Evolutionary conservation across 2,888 invertebrate species (phyloP), one percentile per base, ranked within the genome.

Genomic region (Synergus itoensis): DNA sequence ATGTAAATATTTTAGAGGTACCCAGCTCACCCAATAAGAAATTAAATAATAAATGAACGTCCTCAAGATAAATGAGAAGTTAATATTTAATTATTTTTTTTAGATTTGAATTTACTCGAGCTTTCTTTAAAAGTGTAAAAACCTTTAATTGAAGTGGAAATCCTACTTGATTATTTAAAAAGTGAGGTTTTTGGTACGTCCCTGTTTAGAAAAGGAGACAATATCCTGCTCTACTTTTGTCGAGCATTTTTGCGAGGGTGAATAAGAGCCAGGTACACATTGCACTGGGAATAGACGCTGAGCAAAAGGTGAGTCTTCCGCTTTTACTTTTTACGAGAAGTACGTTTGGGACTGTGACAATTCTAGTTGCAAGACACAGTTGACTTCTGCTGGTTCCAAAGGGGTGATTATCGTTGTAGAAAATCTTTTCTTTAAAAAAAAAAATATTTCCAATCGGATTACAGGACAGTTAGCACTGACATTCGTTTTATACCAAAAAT

Each of bases 321-420:
- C 77, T 77, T 75, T 81, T 77, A 79, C 64, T 53, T 77, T 79
- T 79, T 69, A 79, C 57, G 79, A 77, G 60, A 77, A 41, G 75
- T 18, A 45, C 67, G 43, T 45, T 67, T 67, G 43, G 41, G 43
- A 45, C 1, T 36, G 28, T 14, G 21, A 12, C 62, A 62, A 62
- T 62, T 62, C 14, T 11, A 12, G 62, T 62, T 21, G 11, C 4
- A 12, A 62, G 62, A 14, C 21, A 18, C 62, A 21, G 28, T 28
- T 1, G 12, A 12, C 28, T 62, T 62, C 28, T 62, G 5, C 21
- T 28, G 11, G 28, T 28, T 62, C 14, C 62, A 62, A 21, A 12
- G 21, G 21, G 11, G 18, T 14, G 28, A 28, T 62, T 28, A 28
- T 62, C 28, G 5, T 62, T 28, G 14, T 5, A 14, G 28, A 28